Evolutionary conservation across 2,113 vertebrate genomes (phyloP), one percentile per base, ranked within the genome.

Genomic region (Glaucomys volans): DNA sequence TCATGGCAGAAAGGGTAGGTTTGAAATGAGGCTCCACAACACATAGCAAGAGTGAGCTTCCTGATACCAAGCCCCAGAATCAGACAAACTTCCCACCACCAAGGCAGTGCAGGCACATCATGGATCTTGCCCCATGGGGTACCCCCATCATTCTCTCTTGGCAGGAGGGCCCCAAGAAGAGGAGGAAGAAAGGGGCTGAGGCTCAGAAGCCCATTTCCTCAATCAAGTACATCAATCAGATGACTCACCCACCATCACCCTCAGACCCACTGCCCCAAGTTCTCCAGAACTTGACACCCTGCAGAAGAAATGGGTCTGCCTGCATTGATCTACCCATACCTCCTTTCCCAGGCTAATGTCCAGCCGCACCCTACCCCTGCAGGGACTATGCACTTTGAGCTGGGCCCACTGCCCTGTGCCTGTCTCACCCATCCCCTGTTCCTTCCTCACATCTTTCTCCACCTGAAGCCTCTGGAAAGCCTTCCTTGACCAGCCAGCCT

Each of bases 371-470:
- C 12, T 1, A 74, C 2, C 54, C 24, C 82, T 18, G 4, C 24
- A 52, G 59, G 54, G n/a, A 64, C 77, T 69, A 26, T 42, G 75
- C 54, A 40, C 77, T 72, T 67, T 44, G 8, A 64, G 22, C n/a
- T 37, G 30, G 50, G 20, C 54, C 5, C 0, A 16, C 32, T 4
- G 5, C 0, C 28, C 28, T 2, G 2, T 22, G 64, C 28, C 50
- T 86, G 40, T n/a, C 57, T 75, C 42, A 22, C 57, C 22, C 11
- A 52, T 1, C 22, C 57, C 57, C 57, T 59, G 20, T 26, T 59
- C 22, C 59, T 91, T 22, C 2, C 47, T 20, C 17, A 17, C 75
- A 62, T 10, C 59, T 10, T 24, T 30, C n/a, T 18, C 17, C 2
- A 26, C 59, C 50, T 35, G 8, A 30, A 59, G 57, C 83, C 44